Conservation (phyloP, 1,140 invertebrate genomes). For the Probaryconus sp. region DNA sequence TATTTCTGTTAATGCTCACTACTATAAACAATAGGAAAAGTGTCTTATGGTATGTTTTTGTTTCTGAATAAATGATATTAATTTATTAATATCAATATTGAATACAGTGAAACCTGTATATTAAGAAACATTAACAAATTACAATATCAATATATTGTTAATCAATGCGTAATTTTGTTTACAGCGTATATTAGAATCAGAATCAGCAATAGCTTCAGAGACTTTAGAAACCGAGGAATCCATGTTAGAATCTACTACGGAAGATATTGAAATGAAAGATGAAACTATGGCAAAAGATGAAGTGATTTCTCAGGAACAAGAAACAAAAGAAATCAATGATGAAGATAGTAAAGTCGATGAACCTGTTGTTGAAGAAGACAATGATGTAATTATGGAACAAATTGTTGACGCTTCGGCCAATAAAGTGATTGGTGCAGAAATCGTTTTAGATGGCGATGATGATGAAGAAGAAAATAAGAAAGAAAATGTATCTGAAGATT, state of each 20-base stretch:
- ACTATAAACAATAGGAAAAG: conserved; percentile 75
- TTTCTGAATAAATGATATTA: conserved; percentile 27
- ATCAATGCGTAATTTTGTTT: conserved; percentile 39
- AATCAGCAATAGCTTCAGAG: conserved; percentile 46
- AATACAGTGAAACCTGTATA: not conserved
- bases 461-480: conserved; percentile 67
- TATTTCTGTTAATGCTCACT: conserved; percentile 67
- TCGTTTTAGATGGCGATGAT: conserved; percentile 41
- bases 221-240: conserved; percentile 50
- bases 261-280: conserved; percentile 13
- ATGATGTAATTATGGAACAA: conserved; percentile 52
- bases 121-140: not conserved
- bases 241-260: conserved; percentile 51
- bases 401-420: conserved; percentile 54
- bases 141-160: not conserved
- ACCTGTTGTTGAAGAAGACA: conserved; percentile 50
- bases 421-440: conserved; percentile 70
- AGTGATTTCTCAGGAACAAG: conserved; percentile 21
- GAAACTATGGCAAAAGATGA: conserved; percentile 1
- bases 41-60: conserved; percentile 74
- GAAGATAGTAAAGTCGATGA: conserved; percentile 54
- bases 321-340: conserved; percentile 53
- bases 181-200: conserved; percentile 59
- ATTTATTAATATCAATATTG: not conserved
- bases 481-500: too few species aligned